A percentile compares a stretch with the other conserved stretches of the same genome.
These are phyloP conservation scores for Columbina picui DNA, from an alignment of 2,113 vertebrate species.

Conservation along the genomic window DNA sequence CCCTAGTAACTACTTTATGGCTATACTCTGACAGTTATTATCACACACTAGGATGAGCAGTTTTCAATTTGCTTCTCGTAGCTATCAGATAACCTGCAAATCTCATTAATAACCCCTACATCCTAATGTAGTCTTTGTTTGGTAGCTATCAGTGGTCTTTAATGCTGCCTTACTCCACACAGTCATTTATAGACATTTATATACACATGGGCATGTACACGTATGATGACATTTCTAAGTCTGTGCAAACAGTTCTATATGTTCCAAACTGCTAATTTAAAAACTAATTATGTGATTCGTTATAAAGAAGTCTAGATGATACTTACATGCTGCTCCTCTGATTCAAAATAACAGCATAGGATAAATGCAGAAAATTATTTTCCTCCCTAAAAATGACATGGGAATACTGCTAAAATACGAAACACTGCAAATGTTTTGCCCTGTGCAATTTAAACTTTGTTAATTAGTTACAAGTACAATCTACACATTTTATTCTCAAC, in stretches of 20 bases:
- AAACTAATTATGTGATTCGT: not conserved
- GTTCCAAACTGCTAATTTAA: not conserved
- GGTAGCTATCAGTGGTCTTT: not conserved
- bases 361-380: not conserved
- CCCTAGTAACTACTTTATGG: not conserved
- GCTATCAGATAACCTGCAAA: not conserved
- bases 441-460: not conserved
- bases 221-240: not conserved
- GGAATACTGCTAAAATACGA: not conserved
- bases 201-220: not conserved
- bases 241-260: not conserved
- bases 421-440: not conserved
- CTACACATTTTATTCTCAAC: not conserved
- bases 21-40: not conserved
- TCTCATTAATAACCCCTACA: not conserved
- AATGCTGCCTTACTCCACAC: not conserved
- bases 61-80: not conserved
- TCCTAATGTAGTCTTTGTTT: not conserved
- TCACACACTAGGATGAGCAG: not conserved
- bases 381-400: not conserved
- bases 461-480: not conserved
- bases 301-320: not conserved
- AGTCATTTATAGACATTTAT: not conserved
- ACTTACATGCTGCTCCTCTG: not conserved
- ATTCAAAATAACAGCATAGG: not conserved